Base-by-base conservation (phyloP, 2,113 vertebrate species). In the Xyrauchen texanus region DNA sequence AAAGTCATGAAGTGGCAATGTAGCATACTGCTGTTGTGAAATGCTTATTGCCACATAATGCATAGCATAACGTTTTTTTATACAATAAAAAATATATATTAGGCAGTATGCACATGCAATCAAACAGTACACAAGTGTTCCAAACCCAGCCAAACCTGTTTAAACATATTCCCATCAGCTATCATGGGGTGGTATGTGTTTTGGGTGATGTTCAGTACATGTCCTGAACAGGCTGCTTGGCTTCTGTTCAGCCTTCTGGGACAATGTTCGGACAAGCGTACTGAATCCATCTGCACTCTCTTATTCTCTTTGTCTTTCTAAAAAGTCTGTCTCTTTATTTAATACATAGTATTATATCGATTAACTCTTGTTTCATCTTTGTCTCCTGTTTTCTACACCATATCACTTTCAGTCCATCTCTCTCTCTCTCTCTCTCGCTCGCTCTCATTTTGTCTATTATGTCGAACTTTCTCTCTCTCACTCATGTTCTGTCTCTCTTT, bases 401-500 rank as follows among this genome's bases (percentile, higher is more conserved):
- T 77, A 76, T 51, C 13, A 61, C 7, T 58, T 72, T 44, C 61
- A 66, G 78, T 83, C 78, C 21, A 34, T 79, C 87, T 88, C 86
- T 82, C 87, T 89, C 79, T 34, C 21, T 34, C 21, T 34, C 21
- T 34, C 21, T 34, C 21, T 34, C 21, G 1, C 21, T 34, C 21
- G 1, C 21, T 34, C 21, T 34, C 21, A 34, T 34, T 34, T 3
- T 34, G 21, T 34, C 21, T 34, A 1, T 34, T 34, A 34, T 34
- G 3, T 52, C 9, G 11, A 8, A 8, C 8, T 52, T 8, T 10
- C 9, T 10, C 52, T 34, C 21, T 34, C 21, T 77, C 77, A 75
- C 78, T 51, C 13, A 61, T 6, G 58, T 72, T 44, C 61, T 68
- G 78, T 83, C 78, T 79, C 87, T 88, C 86, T 82, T 87, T 89